Conservation (phyloP, 2,888 invertebrate species). For the Eupithecia dodoneata region DNA sequence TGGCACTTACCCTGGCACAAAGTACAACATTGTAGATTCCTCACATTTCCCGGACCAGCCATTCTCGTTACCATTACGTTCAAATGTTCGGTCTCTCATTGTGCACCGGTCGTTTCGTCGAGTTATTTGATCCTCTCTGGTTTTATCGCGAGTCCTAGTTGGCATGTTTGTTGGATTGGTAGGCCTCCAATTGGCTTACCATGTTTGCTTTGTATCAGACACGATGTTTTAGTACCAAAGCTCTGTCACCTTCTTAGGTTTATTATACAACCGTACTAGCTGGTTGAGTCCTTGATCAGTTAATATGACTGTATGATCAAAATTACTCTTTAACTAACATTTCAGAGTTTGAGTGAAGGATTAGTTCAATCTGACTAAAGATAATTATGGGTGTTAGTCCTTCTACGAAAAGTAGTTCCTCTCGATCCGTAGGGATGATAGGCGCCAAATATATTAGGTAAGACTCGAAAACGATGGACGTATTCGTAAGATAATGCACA, state of each 20-base stretch:
- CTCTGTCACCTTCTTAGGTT: neutral
- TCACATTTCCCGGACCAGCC: constrained; percentile 49
- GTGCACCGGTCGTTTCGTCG: constrained; percentile 58
- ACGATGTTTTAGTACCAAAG: neutral
- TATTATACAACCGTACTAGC: neutral
- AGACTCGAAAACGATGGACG: too few species aligned
- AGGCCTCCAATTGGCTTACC: constrained; percentile 11
- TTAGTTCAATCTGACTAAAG: too few species aligned
- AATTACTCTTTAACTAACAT: too few species aligned
- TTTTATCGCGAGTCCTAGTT: constrained; percentile 28
- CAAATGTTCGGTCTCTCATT: constrained; percentile 59
- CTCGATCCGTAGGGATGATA: too few species aligned
- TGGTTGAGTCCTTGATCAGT: neutral
- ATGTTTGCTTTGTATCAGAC: constrained; percentile 6
- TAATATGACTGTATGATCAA: too few species aligned
- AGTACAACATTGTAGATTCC: constrained; percentile 19
- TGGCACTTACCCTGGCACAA: neutral
- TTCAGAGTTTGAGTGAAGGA: too few species aligned
- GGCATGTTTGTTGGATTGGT: constrained; percentile 16
- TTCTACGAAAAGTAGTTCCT: too few species aligned
- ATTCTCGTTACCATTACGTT: constrained; percentile 63
- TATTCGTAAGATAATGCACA: too few species aligned
- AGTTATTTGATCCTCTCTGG: constrained; percentile 53
- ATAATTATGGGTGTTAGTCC: too few species aligned
- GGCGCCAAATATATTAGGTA: too few species aligned